Evolutionary conservation across 2,797 vertebrate genomes (phyloP).

Genomic region (Buphagus erythrorhynchus): DNA sequence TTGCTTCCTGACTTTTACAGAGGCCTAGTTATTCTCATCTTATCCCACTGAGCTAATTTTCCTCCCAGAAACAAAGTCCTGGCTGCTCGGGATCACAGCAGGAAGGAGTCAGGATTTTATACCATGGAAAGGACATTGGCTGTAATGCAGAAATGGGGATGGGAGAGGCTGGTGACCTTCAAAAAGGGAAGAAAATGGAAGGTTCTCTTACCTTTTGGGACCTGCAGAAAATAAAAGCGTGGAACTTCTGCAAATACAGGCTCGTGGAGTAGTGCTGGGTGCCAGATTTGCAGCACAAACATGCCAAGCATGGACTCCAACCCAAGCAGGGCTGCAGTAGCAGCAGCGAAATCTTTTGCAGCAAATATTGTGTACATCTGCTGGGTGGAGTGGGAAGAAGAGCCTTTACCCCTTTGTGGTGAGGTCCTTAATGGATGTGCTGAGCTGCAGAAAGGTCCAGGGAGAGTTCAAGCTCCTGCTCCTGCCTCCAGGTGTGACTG

Average conservation of each 20-base stretch:
- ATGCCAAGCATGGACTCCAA: neutral
- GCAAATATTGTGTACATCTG: neutral
- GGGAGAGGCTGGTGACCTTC: neutral
- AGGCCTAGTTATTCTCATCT: neutral
- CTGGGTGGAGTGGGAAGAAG: neutral
- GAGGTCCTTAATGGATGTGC: neutral
- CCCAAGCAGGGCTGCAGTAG: neutral
- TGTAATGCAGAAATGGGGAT: neutral
- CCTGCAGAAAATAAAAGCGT: neutral
- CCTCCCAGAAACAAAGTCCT: neutral
- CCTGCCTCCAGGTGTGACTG: neutral
- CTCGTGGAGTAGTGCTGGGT: neutral
- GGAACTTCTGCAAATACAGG: neutral
- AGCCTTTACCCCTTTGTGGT: neutral
- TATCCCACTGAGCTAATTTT: slow-evolving; percentile 30
- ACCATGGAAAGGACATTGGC: neutral
- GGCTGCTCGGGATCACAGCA: neutral
- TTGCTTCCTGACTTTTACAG: slow-evolving; percentile 40
- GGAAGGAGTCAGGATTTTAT: neutral
- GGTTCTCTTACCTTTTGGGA: neutral
- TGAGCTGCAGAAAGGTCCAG: neutral
- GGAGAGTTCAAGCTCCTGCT: neutral
- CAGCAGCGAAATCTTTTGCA: neutral
- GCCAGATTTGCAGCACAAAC: neutral
- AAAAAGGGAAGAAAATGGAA: neutral